Evolutionary conservation across 1,140 invertebrate genomes (phyloP).

Genomic region (Oedothorax gibbosus): DNA sequence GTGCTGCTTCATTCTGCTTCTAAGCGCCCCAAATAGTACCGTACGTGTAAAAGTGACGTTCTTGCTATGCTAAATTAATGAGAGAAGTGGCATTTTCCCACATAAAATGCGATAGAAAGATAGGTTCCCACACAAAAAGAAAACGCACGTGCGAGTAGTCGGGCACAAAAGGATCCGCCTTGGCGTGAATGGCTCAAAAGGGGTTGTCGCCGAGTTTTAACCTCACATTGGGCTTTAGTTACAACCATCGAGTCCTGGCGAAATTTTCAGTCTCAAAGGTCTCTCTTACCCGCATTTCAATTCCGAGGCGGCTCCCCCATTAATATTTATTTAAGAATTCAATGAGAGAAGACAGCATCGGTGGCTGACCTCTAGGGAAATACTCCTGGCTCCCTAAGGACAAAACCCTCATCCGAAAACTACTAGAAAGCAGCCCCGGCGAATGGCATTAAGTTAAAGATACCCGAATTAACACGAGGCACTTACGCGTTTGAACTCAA

Average conservation of each 20-base stretch:
- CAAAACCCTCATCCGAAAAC: constrained; percentile 33
- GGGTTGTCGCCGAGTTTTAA: constrained; percentile 49
- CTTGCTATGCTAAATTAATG: too few species aligned
- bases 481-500: too few species aligned
- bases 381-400: background rate
- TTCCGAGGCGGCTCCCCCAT: constrained; percentile 42
- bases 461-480: constrained; percentile 54
- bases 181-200: constrained; percentile 27
- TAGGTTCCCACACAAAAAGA: constrained; percentile 7
- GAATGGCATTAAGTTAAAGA: constrained; percentile 59
- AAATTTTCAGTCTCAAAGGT: background rate
- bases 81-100: too few species aligned
- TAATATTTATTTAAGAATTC: constrained; percentile 62
- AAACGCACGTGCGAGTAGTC: constrained; percentile 18
- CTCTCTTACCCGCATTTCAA: constrained; percentile 50
- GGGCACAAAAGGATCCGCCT: constrained; percentile 28
- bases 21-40: too few species aligned
- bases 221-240: constrained; percentile 61
- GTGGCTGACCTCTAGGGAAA: constrained; percentile 34
- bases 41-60: too few species aligned
- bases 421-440: constrained; percentile 14
- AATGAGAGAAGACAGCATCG: constrained; percentile 56
- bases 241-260: constrained; percentile 15
- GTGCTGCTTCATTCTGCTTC: too few species aligned
- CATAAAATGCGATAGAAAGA: background rate